Evolutionary conservation across 2,888 invertebrate species (phyloP), one percentile per base, ranked within the genome.

Genomic region (Sinohyriopsis cumingii): DNA sequence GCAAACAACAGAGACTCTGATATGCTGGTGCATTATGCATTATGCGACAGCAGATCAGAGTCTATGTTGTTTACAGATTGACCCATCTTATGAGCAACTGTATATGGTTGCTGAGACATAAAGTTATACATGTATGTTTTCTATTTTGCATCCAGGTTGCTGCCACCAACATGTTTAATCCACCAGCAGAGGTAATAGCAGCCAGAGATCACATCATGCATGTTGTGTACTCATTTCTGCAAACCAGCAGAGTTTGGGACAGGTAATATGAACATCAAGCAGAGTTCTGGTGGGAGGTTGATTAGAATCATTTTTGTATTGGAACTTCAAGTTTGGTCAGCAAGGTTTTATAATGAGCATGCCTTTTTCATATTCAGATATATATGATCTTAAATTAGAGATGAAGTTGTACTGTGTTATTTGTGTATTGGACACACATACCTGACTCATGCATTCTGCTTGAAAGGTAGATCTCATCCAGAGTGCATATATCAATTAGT

Each of bases 201-300:
- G 85, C 88, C 20, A 75, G 89, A 67, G 89, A 90, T 76, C 90
- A 90, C 76, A 87, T 89, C 69, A 89, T 89, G 85, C 88, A 90
- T 80, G 86, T 88, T 61, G 88, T 89, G 15, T 89, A 89, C 76
- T 83, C 84, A 22, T 90, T 90, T 76, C 82, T 90, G 25, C 90
- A 90, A 77, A 89, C 89, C 12, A 81, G 83, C 62, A 76, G 81
- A 69, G 81, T 85, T 19, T 80, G 82, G 79, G 84, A 84, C 80
- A 85, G 86, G 84, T 86, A 78, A 63, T 9, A 22, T 9, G 15
- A 22, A 12, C 9, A 15, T 57, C 3, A 57, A 56, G n/a, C 25
- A 56, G 6, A 28, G 9, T 45, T 45, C 5, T 33, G 7, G 33
- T 33, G 33, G 33, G 7, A 33, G 5, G 20, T n/a, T n/a, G 19